phyloP scores from a whole-genome alignment of 2,797 vertebrate species.

The Enteromius viviparus region DNA sequence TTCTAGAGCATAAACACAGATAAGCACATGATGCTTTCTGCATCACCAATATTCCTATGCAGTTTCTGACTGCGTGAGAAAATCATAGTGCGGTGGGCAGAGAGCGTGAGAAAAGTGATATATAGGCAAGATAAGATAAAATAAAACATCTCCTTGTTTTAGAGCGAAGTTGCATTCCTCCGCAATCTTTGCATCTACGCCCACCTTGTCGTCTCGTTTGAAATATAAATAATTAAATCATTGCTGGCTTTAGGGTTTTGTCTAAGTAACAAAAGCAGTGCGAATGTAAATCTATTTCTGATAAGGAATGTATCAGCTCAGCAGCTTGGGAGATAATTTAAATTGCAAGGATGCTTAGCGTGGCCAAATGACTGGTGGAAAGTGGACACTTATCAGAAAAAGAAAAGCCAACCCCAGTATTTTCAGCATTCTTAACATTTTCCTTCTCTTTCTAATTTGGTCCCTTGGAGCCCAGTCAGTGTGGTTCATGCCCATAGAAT shows the following conservation, averaged over 20 bases:
- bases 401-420: slow-evolving; percentile 69
- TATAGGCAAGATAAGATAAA: too few relatives aligned
- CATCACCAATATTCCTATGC: neutral
- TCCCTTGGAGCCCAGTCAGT: slow-evolving; percentile 67
- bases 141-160: slow-evolving; percentile 27
- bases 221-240: slow-evolving; percentile 15
- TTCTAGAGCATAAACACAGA: neutral
- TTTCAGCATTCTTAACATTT: slow-evolving; percentile 76
- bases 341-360: slow-evolving; percentile 62
- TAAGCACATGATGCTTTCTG: neutral
- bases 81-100: too few relatives aligned
- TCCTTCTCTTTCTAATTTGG: slow-evolving; percentile 67
- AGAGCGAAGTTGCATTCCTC: slow-evolving; percentile 30
- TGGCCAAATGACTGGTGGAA: slow-evolving; percentile 64
- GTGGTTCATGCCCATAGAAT: slow-evolving; percentile 64
- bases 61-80: neutral
- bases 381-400: slow-evolving; percentile 73
- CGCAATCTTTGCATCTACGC: slow-evolving; percentile 39
- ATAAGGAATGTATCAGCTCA: slow-evolving; percentile 58
- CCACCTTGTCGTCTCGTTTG: slow-evolving; percentile 7
- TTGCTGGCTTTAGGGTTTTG: slow-evolving; percentile 24
- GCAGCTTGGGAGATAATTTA: slow-evolving; percentile 57
- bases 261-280: slow-evolving; percentile 31
- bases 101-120: neutral
- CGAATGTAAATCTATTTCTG: slow-evolving; percentile 44